Evolutionary conservation across 2,797 vertebrate species (phyloP), one percentile per base, ranked within the genome.

Genomic region (Anguilla megastoma): DNA sequence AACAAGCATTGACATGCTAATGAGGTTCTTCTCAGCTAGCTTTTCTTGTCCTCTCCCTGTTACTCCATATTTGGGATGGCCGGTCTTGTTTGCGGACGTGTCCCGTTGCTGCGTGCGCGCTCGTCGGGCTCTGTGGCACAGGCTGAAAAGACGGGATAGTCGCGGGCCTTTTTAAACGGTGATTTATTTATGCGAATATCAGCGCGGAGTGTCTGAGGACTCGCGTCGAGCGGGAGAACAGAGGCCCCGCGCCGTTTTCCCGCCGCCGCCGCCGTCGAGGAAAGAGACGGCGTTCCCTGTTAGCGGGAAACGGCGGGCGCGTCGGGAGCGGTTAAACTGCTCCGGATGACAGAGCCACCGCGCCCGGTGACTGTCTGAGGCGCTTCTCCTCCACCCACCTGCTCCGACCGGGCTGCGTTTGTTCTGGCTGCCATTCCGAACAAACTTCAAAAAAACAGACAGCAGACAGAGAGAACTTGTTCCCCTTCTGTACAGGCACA

Each of bases 251-350:
- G 0, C 69, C 12, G 14, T 74, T 74, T 4, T 74, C n/a, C 30
- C n/a, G 30, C 10, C 52, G 52, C 92, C 88, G 92, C 92, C 88
- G 92, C 91, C 91, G 90, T 93, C 92, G 91, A 89, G 85, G 93
- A 92, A 92, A 91, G 88, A 93, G 88, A 93, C 94, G 93, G 95
- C 96, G 93, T 94, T 93, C 93, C 93, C 95, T 91, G 95, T 95
- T 95, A 95, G 93, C 21, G 93, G 95, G 93, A 94, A 92, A 94
- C 91, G 93, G 91, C 36, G 91, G 90, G 88, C 16, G 88, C 86
- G 92, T 93, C 95, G 94, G 96, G 96, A 0, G 94, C 96, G 95
- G 95, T 95, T 97, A 96, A 96, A 96, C 94, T 95, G 94, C 95
- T 52, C 93, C 89, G 92, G 93, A 94, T 95, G 95, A 94, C 95